Conservation (phyloP, 2,888 invertebrate genomes). For the Euzophera pinguis region DNA sequence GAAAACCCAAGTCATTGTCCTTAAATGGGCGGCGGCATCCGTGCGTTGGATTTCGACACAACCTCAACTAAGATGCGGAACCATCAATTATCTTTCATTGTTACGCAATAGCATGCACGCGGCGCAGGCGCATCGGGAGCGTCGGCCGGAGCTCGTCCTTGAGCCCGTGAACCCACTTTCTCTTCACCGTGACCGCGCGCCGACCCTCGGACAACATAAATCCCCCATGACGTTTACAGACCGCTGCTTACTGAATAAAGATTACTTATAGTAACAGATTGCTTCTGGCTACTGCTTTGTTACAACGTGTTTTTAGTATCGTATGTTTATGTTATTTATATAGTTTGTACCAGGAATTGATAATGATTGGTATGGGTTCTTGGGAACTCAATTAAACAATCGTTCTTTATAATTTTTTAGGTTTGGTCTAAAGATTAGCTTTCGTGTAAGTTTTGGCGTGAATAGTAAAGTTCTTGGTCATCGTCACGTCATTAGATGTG, state of each 20-base stretch:
- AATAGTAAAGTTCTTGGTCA: no score
- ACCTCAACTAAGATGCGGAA: conserved; percentile 21
- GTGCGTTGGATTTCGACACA: conserved; percentile 55
- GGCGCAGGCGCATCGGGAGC: conserved; percentile 38
- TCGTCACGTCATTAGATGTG: no score
- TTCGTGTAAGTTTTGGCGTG: no score
- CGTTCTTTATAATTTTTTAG: no score
- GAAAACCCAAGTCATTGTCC: conserved; percentile 59
- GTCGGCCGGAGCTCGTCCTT: conserved; percentile 65
- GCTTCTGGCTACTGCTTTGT: conserved; percentile 24
- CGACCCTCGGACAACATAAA: conserved; percentile 30
- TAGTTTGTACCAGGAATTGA: no score
- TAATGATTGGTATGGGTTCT: no score
- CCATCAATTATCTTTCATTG: conserved; percentile 53
- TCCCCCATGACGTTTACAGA: conserved; percentile 27
- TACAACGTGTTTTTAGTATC: conserved; percentile 17
- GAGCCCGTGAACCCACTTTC: conserved; percentile 65
- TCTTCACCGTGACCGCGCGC: conserved; percentile 43
- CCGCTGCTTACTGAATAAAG: conserved; percentile 25
- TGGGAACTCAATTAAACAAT: no score
- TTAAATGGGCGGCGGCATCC: conserved; percentile 54
- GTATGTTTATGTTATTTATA: conserved; percentile 12
- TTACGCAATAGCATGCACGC: conserved; percentile 39
- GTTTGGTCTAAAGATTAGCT: no score
- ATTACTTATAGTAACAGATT: conserved; percentile 35